Evolutionary conservation across 2,797 vertebrate genomes (phyloP), one percentile per base, ranked within the genome.

Genomic region (Lepilemur ruficaudatus): DNA sequence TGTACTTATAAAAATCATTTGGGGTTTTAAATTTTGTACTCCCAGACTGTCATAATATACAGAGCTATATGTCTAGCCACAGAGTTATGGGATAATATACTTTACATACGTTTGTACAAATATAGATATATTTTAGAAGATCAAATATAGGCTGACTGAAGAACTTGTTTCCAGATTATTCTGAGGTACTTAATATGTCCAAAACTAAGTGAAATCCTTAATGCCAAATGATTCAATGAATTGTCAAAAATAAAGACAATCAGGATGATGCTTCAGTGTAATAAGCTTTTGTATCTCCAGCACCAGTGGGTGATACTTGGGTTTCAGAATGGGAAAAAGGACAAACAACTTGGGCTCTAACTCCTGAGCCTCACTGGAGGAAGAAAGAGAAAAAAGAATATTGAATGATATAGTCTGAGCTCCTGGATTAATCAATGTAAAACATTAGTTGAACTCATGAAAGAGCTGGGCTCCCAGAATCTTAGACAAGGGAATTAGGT

Each of bases 101-200:
- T 73, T 93, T 93, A 95, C 15, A 80, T 61, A 82, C 38, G 41
- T 87, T 91, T 90, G 25, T 82, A 88, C 88, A 85, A 95, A 70
- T 61, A 93, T 11, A 96, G 38, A 7, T 92, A 67, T 57, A 92
- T 83, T 96, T 92, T 96, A 93, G 79, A 93, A 69, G 35, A 65
- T 76, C 91, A 93, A 92, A 80, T 4, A 96, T 2, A 93, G 50
- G 65, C 5, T 87, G 75, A 88, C 50, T 93, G 10, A 92, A 97
- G 72, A 95, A 76, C 41, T 90, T 96, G 79, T 73, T 95, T 94
- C 35, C 32, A 95, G 30, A 79, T 93, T 92, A 97, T 94, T 86
- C n/a, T 91, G 30, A 94, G 52, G 76, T 48, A 91, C 48, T 95
- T 95, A 96, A 87, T 87, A 95, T 65, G 67, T 20, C 28, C 73